phyloP scores from a whole-genome alignment of 2,797 vertebrate genomes.

The Heteromormyrus szaboi region DNA sequence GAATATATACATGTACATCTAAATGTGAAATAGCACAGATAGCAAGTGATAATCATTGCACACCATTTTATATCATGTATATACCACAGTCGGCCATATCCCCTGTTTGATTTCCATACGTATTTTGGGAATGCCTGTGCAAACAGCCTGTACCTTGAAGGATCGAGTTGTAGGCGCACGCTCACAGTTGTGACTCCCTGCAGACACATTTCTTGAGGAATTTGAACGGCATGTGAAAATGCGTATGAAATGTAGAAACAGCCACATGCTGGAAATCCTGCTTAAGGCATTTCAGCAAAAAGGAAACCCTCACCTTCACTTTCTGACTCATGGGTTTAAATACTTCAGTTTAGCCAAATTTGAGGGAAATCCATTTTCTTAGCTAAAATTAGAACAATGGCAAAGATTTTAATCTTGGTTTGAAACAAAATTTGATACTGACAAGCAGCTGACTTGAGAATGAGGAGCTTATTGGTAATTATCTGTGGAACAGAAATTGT shows the following conservation, averaged over 20 bases:
- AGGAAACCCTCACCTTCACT: neutral
- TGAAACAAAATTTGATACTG: constrained; percentile 42
- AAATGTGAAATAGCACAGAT: neutral
- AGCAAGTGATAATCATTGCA: neutral
- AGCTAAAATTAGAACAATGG: constrained; percentile 42
- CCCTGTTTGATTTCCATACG: constrained; percentile 59
- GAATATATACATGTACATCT: neutral
- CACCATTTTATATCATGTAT: neutral
- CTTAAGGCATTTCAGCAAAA: constrained; percentile 10
- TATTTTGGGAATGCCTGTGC: constrained; percentile 49
- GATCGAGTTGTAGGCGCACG: constrained; percentile 55
- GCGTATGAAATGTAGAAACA: constrained; percentile 33
- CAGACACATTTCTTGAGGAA: constrained; percentile 43
- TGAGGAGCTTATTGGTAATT: constrained; percentile 58
- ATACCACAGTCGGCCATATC: constrained; percentile 45
- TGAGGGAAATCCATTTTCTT: constrained; percentile 27
- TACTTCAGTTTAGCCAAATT: constrained; percentile 20
- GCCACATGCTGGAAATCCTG: constrained; percentile 50
- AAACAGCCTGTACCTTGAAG: constrained; percentile 57
- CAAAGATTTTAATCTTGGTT: constrained; percentile 43
- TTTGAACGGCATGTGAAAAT: constrained; percentile 32
- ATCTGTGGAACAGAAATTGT: constrained; percentile 60
- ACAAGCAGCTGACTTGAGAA: constrained; percentile 49
- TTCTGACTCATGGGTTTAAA: constrained; percentile 29
- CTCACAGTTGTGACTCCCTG: constrained; percentile 66